Base-by-base conservation (phyloP, 1,140 invertebrate species). In the Drosophila kanapiae region DNA sequence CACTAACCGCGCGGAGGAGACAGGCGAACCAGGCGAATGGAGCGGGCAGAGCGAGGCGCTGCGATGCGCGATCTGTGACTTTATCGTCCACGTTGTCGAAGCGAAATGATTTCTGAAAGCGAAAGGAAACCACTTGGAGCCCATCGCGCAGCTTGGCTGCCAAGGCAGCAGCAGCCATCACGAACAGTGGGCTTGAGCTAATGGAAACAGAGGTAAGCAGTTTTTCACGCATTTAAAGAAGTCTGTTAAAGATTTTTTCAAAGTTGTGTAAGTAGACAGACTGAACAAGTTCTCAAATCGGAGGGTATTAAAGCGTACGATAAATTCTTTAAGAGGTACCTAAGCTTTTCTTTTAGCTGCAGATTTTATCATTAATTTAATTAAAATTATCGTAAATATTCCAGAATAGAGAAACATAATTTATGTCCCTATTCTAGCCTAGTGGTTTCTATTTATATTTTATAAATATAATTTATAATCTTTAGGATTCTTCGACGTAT, bases 41-140 rank as follows among this genome's bases (percentile, higher is more conserved):
- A 62, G 57, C 64, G 75, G 54, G 47, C 67, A 71, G 67, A 59
- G 64, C 84, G 84, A 80, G 71, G 82, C 82, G 76, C 75, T 75
- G 75, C 70, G 84, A 90, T 91, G 91, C 91, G 91, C 91, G 85
- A 80, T 87, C 78, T 92, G 86, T 91, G 83, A 92, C 91, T 91
- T 87, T 79, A 91, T 91, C 88, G 91, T 91, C 80, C 76, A 92
- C 85, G 80, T 82, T 82, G 84, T 92, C 91, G 83, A 92, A 91
- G 82, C 91, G 85, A 92, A 92, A 92, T 92, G 91, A 92, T 91
- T 86, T 92, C 79, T 82, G 79, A 82, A 92, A 92, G 91, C 82
- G 91, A 91, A 92, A 92, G 91, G 91, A 92, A 92, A 91, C 91
- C 91, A 84, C 88, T 91, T 92, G 80, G 82, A 75, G 85, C 91